Evolutionary conservation across 1,140 invertebrate genomes (phyloP).

Genomic region (Riptortus pedestris): DNA sequence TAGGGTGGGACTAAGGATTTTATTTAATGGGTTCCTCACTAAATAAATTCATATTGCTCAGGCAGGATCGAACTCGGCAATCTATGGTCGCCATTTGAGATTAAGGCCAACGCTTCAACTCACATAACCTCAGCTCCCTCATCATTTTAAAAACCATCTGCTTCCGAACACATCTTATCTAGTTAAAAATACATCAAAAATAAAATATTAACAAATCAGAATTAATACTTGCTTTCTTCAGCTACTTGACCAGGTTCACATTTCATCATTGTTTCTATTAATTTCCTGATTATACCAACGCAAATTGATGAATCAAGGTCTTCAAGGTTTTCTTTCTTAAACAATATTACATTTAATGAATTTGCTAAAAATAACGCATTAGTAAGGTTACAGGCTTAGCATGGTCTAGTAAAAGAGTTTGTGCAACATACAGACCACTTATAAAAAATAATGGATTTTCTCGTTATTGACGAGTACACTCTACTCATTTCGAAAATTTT

Average conservation of each 20-base stretch:
- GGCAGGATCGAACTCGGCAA: too few species aligned
- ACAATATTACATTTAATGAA: neutral
- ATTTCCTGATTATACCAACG: neutral
- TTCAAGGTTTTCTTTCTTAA: slow-evolving; percentile 11
- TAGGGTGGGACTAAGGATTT: too few species aligned
- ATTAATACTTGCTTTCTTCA: neutral
- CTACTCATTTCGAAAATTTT: neutral
- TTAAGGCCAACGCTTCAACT: neutral
- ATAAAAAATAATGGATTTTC: neutral
- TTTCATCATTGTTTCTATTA: slow-evolving; percentile 12
- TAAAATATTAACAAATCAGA: neutral
- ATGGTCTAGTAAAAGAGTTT: neutral
- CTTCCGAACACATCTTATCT: neutral
- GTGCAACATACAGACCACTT: neutral
- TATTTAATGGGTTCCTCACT: too few species aligned
- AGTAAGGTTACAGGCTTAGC: neutral
- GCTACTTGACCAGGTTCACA: neutral
- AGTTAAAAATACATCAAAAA: neutral
- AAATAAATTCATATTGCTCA: too few species aligned
- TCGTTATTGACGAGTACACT: neutral
- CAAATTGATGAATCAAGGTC: neutral
- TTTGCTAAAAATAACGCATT: neutral
- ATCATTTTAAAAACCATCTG: neutral
- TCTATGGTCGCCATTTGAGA: too few species aligned
- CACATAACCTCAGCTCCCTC: neutral